These are phyloP conservation scores for Drosophila ochracea DNA, from an alignment of 2,888 invertebrate species.

Conservation along the genomic window DNA sequence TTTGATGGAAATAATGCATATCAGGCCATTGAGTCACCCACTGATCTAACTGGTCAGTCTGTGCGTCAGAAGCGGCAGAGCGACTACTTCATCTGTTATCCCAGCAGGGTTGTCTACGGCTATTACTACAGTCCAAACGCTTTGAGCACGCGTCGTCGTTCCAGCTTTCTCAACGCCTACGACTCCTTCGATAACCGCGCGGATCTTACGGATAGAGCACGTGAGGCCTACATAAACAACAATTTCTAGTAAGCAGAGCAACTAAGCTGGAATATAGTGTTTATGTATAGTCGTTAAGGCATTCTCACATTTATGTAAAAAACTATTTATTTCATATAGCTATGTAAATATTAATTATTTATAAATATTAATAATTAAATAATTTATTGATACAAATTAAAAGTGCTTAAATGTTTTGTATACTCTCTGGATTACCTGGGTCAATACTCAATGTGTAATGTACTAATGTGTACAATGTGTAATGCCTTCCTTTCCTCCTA, in stretches of 20 bases:
- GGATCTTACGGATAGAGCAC: slow-evolving; percentile 52
- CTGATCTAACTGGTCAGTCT: slow-evolving; percentile 56
- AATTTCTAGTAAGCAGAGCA: slow-evolving; percentile 47
- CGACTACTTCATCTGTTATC: slow-evolving; percentile 67
- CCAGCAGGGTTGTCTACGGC: slow-evolving; percentile 65
- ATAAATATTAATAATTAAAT: background rate
- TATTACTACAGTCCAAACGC: slow-evolving; percentile 25
- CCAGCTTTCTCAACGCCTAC: slow-evolving; percentile 11
- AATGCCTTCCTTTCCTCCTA: background rate
- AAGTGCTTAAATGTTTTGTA: background rate
- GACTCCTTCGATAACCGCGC: slow-evolving; percentile 47
- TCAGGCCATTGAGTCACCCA: slow-evolving; percentile 37
- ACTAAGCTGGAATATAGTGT: background rate
- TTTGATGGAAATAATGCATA: slow-evolving; percentile 23
- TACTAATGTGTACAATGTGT: too few species aligned
- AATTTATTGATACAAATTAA: slow-evolving; percentile 17
- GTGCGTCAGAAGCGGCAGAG: slow-evolving; percentile 58
- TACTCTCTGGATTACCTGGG: background rate
- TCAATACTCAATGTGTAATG: background rate
- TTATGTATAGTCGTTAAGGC: background rate
- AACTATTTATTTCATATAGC: background rate
- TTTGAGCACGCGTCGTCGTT: slow-evolving; percentile 47
- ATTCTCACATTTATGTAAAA: background rate
- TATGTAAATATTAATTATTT: background rate
- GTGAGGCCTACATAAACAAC: slow-evolving; percentile 59